Percentiles rank a stretch among this genome's conserved stretches.
These are phyloP conservation scores for Lepisosteus osseus DNA, from an alignment of 2,113 vertebrate genomes.

Conservation along the genomic window DNA sequence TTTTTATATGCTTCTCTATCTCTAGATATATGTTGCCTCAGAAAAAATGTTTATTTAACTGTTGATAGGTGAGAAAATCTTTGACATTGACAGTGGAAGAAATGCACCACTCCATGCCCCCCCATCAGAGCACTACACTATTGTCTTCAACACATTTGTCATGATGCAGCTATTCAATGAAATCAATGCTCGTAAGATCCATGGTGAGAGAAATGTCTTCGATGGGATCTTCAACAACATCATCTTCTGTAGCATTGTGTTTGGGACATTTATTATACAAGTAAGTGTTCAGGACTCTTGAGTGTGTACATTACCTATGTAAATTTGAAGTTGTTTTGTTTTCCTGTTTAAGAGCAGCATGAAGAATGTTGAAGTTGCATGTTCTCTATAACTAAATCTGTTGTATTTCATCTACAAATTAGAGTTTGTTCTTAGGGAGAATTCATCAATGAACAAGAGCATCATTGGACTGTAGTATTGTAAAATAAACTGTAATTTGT, in stretches of 20 bases:
- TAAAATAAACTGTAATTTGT: constrained; percentile 18
- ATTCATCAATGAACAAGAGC: too few relatives aligned
- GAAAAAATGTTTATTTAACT: not conserved
- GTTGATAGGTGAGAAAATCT: constrained; percentile 83
- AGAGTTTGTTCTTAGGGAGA: too few relatives aligned
- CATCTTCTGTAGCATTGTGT: constrained; percentile 95
- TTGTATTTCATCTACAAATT: too few relatives aligned
- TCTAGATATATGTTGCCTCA: too few relatives aligned
- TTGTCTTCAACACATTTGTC: constrained; percentile 97
- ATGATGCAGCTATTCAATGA: constrained; percentile 99
- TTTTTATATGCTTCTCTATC: too few relatives aligned
- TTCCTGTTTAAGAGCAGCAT: too few relatives aligned
- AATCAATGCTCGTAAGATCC: constrained; percentile 97
- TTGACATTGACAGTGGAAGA: constrained; percentile 93
- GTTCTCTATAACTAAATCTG: too few relatives aligned
- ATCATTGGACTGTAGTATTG: too few relatives aligned
- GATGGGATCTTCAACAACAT: constrained; percentile 96
- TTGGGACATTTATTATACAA: constrained; percentile 95
- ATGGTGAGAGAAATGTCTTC: constrained; percentile 96
- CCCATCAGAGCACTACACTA: constrained; percentile 96
- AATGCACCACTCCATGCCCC: constrained; percentile 88
- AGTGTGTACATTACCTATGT: not conserved
- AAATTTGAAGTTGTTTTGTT: not conserved
- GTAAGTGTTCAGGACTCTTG: constrained; percentile 52
- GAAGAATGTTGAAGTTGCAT: too few relatives aligned